Base-by-base conservation (phyloP, 2,797 vertebrate species). In the Alcedo quadribrachys region DNA sequence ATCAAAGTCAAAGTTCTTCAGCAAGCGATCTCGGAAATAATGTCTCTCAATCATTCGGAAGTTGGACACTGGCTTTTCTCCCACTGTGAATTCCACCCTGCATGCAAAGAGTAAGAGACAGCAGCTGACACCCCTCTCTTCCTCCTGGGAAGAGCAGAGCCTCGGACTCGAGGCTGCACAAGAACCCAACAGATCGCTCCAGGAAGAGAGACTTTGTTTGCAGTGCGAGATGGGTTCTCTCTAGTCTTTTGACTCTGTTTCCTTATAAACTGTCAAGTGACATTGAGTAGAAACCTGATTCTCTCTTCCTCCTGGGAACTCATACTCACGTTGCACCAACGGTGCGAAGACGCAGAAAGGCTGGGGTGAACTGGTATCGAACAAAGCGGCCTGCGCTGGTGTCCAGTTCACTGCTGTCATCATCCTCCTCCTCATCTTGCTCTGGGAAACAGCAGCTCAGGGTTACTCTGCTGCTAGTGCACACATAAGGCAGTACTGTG, bases 1-100 rank as follows among this genome's bases (percentile, higher is more conserved):
- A 97, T 99, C 99, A 81, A 99, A 99, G 97, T 99, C 99, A 55
- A 99, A 99, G 97, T 98, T 99, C 97, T 99, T 99, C 94, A 99
- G 98, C 63, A 99, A 98, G 48, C 98, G 98, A 58, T 99, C 99
- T 96, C 98, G 98, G 96, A 99, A 99, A 94, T 99, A 99, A 97
- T 99, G 99, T 46, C 99, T 97, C 97, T 99, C 99, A 9, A 99
- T 99, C 99, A 99, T 99, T 60, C 99, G 98, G 70, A 99, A 99
- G 96, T 98, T 99, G 93, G 98, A 98, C 43, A 99, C 99, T 20
- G 99, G 98, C 66, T 98, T 98, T 86, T 99, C 98, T 21, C 99
- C 99, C 77, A 99, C 99, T 2, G 99, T 99, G 95, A 99, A 99
- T 97, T 99, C 99, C 96, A 99, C 99, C 14, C 99, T 99, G 97